phyloP scores from a whole-genome alignment of 2,113 vertebrate species.

The Corythoichthys intestinalis region DNA sequence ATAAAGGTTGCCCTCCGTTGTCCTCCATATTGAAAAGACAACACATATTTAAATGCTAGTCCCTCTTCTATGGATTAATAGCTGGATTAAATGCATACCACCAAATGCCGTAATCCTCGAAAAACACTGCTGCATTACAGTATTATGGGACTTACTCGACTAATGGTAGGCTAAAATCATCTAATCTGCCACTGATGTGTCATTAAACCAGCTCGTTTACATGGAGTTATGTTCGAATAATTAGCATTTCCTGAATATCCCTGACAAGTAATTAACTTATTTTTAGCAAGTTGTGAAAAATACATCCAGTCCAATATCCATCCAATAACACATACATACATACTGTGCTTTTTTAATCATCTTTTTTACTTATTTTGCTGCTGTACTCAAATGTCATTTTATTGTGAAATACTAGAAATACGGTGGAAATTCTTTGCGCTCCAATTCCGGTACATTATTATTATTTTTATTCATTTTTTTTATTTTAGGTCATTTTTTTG shows the following conservation, averaged over 20 bases:
- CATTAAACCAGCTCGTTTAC: constrained; percentile 25
- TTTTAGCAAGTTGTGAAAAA: constrained; percentile 1
- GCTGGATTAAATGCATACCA: constrained; percentile 45
- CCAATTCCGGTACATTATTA: no score
- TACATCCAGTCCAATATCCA: not conserved
- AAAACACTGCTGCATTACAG: constrained; percentile 36
- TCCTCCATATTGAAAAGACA: constrained; percentile 16
- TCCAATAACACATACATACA: no score
- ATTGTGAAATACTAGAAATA: no score
- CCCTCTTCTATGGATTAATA: constrained; percentile 35
- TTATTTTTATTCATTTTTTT: no score
- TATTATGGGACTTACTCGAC: constrained; percentile 28
- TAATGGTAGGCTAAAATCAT: constrained; percentile 34
- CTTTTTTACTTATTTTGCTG: no score
- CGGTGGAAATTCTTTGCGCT: no score
- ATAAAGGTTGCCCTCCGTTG: no score
- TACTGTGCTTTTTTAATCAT: no score
- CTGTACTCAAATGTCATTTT: no score
- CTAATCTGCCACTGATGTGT: constrained; percentile 29
- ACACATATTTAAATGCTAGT: constrained; percentile 26
- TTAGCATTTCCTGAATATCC: no score
- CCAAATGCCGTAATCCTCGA: constrained; percentile 53
- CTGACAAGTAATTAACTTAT: constrained; percentile 14
- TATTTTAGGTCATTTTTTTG: no score
- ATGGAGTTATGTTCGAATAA: no score